Percentiles rank a stretch among this genome's conserved stretches.
Evolutionary conservation across 2,113 vertebrate genomes (phyloP).

Genomic region (Candoia aspera): DNA sequence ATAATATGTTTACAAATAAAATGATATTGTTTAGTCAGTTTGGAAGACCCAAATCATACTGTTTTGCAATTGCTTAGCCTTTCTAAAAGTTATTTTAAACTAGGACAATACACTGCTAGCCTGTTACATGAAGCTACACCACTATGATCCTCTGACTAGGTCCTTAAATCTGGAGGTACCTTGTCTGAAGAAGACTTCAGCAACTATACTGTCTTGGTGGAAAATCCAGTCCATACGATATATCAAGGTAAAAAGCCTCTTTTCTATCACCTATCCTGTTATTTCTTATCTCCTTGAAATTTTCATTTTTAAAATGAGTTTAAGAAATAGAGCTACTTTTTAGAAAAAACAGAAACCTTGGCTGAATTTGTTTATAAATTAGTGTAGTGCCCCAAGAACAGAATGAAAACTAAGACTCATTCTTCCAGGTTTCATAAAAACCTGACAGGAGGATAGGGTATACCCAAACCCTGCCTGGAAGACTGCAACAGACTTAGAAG

Average conservation of each 20-base stretch:
- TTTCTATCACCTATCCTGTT: background rate
- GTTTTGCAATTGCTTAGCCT: background rate
- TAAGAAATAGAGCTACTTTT: background rate
- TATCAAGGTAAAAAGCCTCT: constrained; percentile 82
- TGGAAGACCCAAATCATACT: background rate
- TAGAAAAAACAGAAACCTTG: background rate
- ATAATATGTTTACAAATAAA: background rate
- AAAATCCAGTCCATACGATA: constrained; percentile 82
- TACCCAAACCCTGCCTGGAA: background rate
- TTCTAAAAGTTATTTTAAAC: background rate
- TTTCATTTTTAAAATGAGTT: background rate
- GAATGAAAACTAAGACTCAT: background rate
- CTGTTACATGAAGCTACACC: background rate
- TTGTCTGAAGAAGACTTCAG: constrained; percentile 88
- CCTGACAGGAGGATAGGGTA: background rate
- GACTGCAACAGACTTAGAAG: background rate
- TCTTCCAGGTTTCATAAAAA: background rate
- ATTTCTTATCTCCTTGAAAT: background rate
- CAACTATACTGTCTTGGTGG: constrained; percentile 86
- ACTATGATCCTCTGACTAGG: constrained; percentile 65
- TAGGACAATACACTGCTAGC: fast-evolving
- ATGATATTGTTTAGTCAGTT: background rate
- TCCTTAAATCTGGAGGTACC: constrained; percentile 82
- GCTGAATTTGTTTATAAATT: background rate
- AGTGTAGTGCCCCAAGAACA: background rate